phyloP scores from a whole-genome alignment of 2,888 invertebrate genomes.

The Malacosoma neustria region DNA sequence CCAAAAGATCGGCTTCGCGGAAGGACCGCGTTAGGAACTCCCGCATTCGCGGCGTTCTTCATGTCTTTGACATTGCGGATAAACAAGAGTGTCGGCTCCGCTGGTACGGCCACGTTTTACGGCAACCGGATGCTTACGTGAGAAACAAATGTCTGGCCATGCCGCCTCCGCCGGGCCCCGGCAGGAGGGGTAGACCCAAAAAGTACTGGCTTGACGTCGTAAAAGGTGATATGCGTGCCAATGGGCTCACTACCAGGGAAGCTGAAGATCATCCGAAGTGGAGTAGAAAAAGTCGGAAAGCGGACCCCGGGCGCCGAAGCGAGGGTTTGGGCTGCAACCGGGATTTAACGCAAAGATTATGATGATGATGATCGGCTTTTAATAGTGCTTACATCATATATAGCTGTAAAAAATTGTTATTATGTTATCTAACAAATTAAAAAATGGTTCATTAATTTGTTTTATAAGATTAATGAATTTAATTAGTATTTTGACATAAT shows the following conservation, averaged over 20 bases:
- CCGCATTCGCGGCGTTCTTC: neutral
- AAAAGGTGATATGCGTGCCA: neutral
- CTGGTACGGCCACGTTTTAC: neutral
- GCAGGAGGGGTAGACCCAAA: neutral
- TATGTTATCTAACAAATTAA: no score
- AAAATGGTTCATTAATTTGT: no score
- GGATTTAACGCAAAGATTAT: neutral
- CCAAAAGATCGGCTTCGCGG: no score
- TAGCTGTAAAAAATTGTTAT: no score
- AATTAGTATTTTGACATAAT: no score
- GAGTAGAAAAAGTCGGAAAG: neutral
- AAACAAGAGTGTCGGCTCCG: no score
- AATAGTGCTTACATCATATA: no score
- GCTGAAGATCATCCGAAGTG: neutral
- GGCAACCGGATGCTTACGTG: no score
- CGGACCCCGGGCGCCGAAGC: neutral
- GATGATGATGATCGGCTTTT: no score
- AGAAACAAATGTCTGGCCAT: neutral
- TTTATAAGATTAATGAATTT: no score
- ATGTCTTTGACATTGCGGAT: neutral
- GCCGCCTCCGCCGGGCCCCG: no score
- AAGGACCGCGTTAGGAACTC: neutral
- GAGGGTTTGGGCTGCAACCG: neutral
- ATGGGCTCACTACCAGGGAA: neutral
- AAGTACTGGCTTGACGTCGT: neutral